Evolutionary conservation across 30 jellyfish, hydroid and myxozoan species (phyloP).

Genomic region (Hydra vulgaris): DNA sequence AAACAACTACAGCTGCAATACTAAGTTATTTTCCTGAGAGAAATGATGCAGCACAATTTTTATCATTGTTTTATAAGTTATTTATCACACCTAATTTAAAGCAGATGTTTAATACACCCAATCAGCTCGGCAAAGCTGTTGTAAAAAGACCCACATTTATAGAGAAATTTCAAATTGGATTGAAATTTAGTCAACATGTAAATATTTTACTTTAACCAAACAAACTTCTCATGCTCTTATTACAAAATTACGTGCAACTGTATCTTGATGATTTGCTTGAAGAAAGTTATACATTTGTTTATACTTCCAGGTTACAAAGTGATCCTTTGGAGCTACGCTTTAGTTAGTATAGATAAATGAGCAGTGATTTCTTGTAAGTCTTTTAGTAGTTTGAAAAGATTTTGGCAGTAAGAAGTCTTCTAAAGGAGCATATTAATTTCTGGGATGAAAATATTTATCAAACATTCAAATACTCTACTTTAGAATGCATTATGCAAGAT

Average conservation of each 20-base stretch:
- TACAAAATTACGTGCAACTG: background rate
- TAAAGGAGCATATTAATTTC: background rate
- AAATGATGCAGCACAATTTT: background rate
- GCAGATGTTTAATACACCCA: background rate
- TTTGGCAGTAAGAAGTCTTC: background rate
- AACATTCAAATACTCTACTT: background rate
- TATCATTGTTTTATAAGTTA: background rate
- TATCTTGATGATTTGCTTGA: background rate
- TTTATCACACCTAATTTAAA: background rate
- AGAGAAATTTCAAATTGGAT: background rate
- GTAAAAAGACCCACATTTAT: background rate
- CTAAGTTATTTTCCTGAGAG: background rate
- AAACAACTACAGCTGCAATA: background rate
- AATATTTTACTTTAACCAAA: background rate
- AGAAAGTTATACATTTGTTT: background rate
- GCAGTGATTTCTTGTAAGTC: too few relatives aligned
- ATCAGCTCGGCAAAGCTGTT: too few relatives aligned
- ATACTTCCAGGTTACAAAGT: background rate
- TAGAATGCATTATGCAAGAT: background rate
- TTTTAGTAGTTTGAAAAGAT: background rate
- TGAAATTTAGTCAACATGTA: background rate
- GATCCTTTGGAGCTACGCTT: background rate
- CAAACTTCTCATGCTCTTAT: background rate
- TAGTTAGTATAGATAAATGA: background rate
- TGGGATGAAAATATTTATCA: background rate